A percentile compares a stretch with the other conserved stretches of the same genome.
phyloP scores from a whole-genome alignment of 2,113 vertebrate genomes.

The Meles meles region DNA sequence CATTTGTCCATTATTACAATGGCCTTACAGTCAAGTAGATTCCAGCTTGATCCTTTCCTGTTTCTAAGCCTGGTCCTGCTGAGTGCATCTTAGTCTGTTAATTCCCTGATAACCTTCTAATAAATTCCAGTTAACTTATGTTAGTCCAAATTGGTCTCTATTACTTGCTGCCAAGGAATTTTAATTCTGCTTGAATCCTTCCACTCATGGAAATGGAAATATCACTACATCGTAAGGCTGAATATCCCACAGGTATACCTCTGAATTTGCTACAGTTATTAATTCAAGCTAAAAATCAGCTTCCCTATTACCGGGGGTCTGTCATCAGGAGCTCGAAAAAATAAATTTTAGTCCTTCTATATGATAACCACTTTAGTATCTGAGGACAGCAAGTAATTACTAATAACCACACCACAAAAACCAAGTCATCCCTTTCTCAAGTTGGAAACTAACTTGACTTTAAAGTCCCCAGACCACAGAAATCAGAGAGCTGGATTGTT shows the following conservation, averaged over 20 bases:
- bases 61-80: not conserved
- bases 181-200: not conserved
- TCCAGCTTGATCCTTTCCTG: not conserved
- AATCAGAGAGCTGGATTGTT: not conserved
- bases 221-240: not conserved
- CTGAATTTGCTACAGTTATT: not conserved
- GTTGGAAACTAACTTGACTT: not conserved
- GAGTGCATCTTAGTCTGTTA: not conserved
- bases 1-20: not conserved
- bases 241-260: not conserved
- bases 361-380: not conserved
- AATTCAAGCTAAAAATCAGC: not conserved
- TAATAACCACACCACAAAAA: not conserved
- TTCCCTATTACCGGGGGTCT: not conserved
- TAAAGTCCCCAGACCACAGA: not conserved
- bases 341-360: not conserved
- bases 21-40: not conserved
- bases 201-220: not conserved
- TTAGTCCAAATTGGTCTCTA: not conserved
- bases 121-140: not conserved
- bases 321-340: not conserved
- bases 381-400: not conserved
- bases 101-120: not conserved
- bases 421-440: not conserved
- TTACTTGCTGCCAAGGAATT: not conserved